phyloP scores from a whole-genome alignment of 2,113 vertebrate genomes.

The Oxyura jamaicensis region DNA sequence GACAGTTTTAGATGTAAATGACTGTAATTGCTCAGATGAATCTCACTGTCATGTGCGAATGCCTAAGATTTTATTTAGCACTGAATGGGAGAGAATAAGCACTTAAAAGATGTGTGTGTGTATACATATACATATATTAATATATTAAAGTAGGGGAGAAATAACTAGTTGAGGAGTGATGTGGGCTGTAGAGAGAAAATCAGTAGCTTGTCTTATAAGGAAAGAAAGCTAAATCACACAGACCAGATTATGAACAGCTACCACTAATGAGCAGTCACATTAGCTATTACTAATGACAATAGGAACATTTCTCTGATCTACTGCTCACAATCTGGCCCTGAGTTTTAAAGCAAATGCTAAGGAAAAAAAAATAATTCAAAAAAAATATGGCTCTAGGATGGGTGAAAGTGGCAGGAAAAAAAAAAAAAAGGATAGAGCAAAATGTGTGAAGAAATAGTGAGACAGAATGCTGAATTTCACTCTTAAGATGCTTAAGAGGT shows the following conservation, averaged over 20 bases:
- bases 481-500: not conserved
- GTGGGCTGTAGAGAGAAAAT: not conserved
- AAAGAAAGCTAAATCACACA: not conserved
- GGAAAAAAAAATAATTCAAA: not conserved
- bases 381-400: not conserved
- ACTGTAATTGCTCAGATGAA: not conserved
- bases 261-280: not conserved
- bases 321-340: not conserved
- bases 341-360: not conserved
- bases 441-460: not conserved
- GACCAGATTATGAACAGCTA: not conserved
- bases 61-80: not conserved
- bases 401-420: not conserved
- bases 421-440: not conserved
- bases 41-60: not conserved
- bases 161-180: not conserved
- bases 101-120: no score
- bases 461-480: not conserved
- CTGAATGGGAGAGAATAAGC: not conserved
- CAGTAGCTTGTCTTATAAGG: not conserved
- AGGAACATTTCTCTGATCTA: not conserved
- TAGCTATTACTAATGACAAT: not conserved
- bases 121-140: not conserved
- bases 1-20: not conserved
- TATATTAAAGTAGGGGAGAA: not conserved